Evolutionary conservation across 2,113 vertebrate genomes (phyloP).

Genomic region (Poicephalus gulielmi): DNA sequence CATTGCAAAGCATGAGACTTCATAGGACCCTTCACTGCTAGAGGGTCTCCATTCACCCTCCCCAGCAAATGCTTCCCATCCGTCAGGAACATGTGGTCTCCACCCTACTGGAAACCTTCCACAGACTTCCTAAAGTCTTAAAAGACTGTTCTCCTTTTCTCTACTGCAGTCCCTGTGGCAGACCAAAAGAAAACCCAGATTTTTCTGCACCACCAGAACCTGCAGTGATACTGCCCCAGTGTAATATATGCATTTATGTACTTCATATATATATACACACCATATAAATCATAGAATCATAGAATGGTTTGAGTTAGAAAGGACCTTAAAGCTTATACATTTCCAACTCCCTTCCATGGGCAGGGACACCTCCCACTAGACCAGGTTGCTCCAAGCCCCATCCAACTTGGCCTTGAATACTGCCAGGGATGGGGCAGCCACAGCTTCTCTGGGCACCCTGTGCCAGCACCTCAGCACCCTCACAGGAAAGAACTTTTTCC

Average conservation of each 20-base stretch:
- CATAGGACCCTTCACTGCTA: background rate
- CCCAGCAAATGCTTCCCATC: background rate
- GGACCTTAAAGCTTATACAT: background rate
- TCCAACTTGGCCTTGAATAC: fast-evolving
- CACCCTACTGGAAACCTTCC: background rate
- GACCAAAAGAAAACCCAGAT: background rate
- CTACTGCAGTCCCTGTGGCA: too few relatives aligned
- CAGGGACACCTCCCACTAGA: background rate
- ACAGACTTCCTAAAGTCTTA: background rate
- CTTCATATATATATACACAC: background rate
- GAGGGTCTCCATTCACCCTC: background rate
- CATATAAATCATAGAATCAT: background rate
- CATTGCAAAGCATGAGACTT: background rate
- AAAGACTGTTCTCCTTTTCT: background rate
- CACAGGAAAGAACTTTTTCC: background rate
- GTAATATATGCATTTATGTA: background rate
- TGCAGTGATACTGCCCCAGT: background rate
- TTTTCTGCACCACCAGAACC: background rate
- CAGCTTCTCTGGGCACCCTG: background rate
- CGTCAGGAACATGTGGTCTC: fast-evolving
- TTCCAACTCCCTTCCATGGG: background rate
- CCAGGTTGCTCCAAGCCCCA: background rate
- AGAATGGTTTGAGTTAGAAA: background rate
- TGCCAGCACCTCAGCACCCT: background rate
- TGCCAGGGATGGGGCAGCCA: background rate